Evolutionary conservation across 2,113 vertebrate species (phyloP).

Genomic region (Nothobranchius furzeri): DNA sequence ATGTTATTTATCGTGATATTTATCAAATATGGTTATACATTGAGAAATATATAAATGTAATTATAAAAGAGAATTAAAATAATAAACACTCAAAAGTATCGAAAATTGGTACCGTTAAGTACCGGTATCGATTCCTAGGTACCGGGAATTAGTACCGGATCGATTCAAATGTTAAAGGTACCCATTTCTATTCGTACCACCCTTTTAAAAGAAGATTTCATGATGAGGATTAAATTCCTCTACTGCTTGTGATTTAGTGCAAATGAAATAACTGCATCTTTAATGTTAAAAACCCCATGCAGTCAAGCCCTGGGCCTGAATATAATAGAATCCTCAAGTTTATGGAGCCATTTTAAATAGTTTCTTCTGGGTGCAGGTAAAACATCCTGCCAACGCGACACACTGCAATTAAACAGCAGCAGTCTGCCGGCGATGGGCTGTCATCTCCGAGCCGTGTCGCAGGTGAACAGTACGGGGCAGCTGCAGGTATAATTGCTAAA

Average conservation of each 20-base stretch:
- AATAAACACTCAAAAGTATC: too few species aligned
- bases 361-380: conserved; percentile 23
- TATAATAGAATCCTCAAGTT: conserved; percentile 18
- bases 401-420: conserved; percentile 58
- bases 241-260: neutral
- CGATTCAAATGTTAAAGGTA: too few species aligned
- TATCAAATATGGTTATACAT: too few species aligned
- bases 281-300: neutral
- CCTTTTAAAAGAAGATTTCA: neutral
- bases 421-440: conserved; percentile 41
- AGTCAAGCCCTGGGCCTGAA: neutral
- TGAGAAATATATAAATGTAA: too few species aligned
- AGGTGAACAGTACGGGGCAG: conserved; percentile 36
- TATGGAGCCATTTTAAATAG: conserved; percentile 4
- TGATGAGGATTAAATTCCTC: neutral
- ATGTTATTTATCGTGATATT: too few species aligned
- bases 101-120: too few species aligned
- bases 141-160: too few species aligned
- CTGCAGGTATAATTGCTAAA: conserved; percentile 62
- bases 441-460: conserved; percentile 43
- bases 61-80: too few species aligned
- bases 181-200: too few species aligned
- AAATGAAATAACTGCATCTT: neutral
- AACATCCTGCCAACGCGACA: conserved; percentile 61
- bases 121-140: too few species aligned